Conservation (phyloP, 2,888 invertebrate species). For the Orthosia incerta region DNA sequence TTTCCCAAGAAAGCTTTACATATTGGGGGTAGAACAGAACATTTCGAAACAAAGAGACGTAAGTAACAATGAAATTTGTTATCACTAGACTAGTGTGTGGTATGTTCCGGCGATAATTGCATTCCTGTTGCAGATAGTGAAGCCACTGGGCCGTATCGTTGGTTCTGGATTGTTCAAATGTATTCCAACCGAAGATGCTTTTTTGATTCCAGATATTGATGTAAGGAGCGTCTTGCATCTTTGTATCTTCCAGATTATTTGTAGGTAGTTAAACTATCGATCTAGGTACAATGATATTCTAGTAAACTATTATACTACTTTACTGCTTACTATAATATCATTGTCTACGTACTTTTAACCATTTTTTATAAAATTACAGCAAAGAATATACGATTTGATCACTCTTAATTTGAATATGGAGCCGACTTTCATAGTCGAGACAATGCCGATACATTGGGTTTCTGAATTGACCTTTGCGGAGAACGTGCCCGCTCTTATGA, state of each 20-base stretch:
- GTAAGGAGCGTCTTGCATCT: slow-evolving; percentile 68
- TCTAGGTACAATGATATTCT: too few species aligned
- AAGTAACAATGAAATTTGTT: slow-evolving; percentile 40
- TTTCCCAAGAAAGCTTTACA: slow-evolving; percentile 91
- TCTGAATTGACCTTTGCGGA: slow-evolving; percentile 89
- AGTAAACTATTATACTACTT: too few species aligned
- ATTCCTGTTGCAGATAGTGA: slow-evolving; percentile 86
- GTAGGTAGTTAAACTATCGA: not conserved
- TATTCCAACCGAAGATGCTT: slow-evolving; percentile 90
- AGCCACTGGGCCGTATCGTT: slow-evolving; percentile 89
- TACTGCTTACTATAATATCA: too few species aligned
- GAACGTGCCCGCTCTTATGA: slow-evolving; percentile 84
- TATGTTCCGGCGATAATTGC: slow-evolving; percentile 31
- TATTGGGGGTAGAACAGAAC: slow-evolving; percentile 92
- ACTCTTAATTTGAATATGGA: slow-evolving; percentile 91
- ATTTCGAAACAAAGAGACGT: slow-evolving; percentile 88
- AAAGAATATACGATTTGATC: slow-evolving; percentile 90
- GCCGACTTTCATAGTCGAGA: slow-evolving; percentile 90
- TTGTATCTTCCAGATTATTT: not conserved
- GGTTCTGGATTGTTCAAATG: slow-evolving; percentile 91
- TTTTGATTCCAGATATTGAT: slow-evolving; percentile 88
- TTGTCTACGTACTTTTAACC: not conserved
- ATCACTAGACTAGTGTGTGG: slow-evolving; percentile 24
- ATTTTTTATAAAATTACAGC: slow-evolving; percentile 76
- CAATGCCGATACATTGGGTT: slow-evolving; percentile 89